Conservation (phyloP, 2,888 invertebrate species). For the Drosophila koepferae region DNA sequence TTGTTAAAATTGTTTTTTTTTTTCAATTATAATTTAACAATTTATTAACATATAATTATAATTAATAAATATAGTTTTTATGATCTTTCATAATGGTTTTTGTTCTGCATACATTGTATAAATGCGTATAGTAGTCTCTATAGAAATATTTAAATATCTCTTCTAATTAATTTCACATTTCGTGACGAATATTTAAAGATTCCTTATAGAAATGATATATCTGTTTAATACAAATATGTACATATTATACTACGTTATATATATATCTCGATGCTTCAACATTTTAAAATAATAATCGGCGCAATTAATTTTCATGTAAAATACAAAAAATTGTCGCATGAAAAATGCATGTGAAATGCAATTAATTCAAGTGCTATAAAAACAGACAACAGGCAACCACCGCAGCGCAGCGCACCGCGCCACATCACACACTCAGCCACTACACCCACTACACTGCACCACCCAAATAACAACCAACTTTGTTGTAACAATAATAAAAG, state of each 20-base stretch:
- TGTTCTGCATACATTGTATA: too few species aligned
- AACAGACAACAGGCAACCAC: constrained; percentile 20
- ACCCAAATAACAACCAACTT: constrained; percentile 18
- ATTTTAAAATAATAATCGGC: constrained; percentile 48
- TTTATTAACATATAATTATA: too few species aligned
- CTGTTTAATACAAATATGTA: background rate
- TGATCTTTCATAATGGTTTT: too few species aligned
- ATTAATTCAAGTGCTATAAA: constrained; percentile 69
- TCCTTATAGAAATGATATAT: background rate
- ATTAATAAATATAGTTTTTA: too few species aligned
- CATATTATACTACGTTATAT: background rate
- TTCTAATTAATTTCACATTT: background rate
- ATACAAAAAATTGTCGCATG: constrained; percentile 50
- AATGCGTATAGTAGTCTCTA: background rate
- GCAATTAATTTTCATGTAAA: constrained; percentile 71
- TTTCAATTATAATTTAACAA: too few species aligned
- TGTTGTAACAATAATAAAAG: constrained; percentile 58
- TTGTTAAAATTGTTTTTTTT: background rate
- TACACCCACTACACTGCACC: background rate
- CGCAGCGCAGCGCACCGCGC: background rate
- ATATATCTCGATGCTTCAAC: constrained; percentile 16
- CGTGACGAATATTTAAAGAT: background rate
- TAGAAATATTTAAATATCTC: background rate
- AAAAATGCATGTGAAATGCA: constrained; percentile 74
- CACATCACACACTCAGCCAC: constrained; percentile 18